Evolutionary conservation across 92 coral and sea anemone genomes (phyloP), one percentile per base, ranked within the genome.

Genomic region (Actinostola sp.): DNA sequence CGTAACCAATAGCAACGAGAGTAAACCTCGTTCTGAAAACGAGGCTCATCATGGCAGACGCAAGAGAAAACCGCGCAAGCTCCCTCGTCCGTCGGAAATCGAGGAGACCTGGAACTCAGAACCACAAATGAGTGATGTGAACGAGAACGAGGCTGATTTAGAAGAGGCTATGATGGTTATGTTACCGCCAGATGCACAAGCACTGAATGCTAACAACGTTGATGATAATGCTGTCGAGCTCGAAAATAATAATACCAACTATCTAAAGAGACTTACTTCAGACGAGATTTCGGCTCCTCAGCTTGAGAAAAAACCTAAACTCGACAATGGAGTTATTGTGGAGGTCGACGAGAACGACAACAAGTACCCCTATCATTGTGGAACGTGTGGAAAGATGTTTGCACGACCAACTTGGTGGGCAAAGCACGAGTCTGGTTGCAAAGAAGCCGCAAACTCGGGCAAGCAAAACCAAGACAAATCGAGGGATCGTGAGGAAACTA

Each of bases 401-500:
- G 74, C 73, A n/a, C 72, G 73, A 25, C 82, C 72, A 41, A 54
- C 61, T 24, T 64, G 82, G 73, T 76, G 72, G 82, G 74, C 73
- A 0, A 76, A 76, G 60, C 82, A 76, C 65, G 74, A 76, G 73
- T 76, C 73, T 36, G 44, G 72, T 2, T 66, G 72, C 19, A 21
- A 24, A 5, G 46, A 66, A 53, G 33, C 19, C 9, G 2, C 45
- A 15, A 34, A 30, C 8, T 45, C 16, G 29, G 23, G 17, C 0
- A 66, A 31, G 13, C 43, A 29, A 1, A 6, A 29, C 26, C 20
- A 48, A 28, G 54, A n/a, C 29, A 38, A 17, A 9, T 32, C 74
- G 11, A 27, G 58, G 8, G 43, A 50, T 30, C 12, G 17, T 32
- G 61, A 68, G 23, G 35, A 1, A 33, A 21, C 8, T 28, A 32